Conservation (phyloP, 2,888 invertebrate species). For the Axea sp. region DNA sequence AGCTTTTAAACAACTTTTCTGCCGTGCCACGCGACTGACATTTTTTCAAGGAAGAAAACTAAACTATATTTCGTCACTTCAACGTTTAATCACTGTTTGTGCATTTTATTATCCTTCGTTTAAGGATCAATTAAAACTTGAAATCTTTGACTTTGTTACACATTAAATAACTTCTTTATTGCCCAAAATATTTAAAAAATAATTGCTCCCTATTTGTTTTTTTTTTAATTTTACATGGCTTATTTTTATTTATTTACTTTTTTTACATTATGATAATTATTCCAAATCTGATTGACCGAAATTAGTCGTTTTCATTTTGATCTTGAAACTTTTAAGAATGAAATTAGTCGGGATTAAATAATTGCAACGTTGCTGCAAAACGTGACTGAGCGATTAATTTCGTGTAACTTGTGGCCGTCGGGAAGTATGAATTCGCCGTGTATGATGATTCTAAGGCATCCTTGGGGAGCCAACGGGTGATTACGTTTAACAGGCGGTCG, state of each 20-base stretch:
- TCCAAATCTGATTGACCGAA: too few relatives aligned
- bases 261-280: too few relatives aligned
- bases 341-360: conserved; percentile 23
- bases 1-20: conserved; percentile 22
- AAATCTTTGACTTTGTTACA: too few relatives aligned
- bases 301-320: too few relatives aligned
- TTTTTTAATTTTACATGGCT: too few relatives aligned
- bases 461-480: conserved; percentile 62
- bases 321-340: too few relatives aligned
- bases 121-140: too few relatives aligned
- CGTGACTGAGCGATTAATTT: conserved; percentile 49
- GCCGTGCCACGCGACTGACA: neutral
- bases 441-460: conserved; percentile 63
- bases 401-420: conserved; percentile 34
- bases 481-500: conserved; percentile 61
- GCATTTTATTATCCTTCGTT: too few relatives aligned
- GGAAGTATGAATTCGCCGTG: conserved; percentile 40
- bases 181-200: too few relatives aligned
- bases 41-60: conserved; percentile 16
- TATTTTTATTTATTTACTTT: too few relatives aligned
- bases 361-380: conserved; percentile 13
- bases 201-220: too few relatives aligned
- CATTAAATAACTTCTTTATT: too few relatives aligned
- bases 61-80: conserved; percentile 16
- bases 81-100: neutral